Percentiles rank a stretch among this genome's conserved stretches.
These are phyloP conservation scores for Cantharis lateralis DNA, from an alignment of 2,888 invertebrate species.

Conservation along the genomic window DNA sequence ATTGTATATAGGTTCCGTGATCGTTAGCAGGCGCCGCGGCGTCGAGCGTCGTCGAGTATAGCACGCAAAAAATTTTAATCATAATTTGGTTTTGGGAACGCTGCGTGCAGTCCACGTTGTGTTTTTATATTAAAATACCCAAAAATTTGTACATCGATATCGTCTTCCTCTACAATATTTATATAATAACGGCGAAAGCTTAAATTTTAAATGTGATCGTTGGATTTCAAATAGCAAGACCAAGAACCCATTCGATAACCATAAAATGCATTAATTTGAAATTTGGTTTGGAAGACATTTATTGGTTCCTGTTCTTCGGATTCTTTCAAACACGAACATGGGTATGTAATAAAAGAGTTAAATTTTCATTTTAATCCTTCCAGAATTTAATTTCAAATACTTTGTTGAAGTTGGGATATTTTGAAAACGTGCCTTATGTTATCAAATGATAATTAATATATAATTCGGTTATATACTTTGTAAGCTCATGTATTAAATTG, in stretches of 20 bases:
- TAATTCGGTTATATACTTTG: not conserved
- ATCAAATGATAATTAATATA: not conserved
- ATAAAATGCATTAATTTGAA: not conserved
- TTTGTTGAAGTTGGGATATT: not conserved
- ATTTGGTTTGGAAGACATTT: not conserved
- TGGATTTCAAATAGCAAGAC: not conserved
- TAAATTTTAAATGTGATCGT: not conserved
- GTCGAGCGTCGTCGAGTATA: constrained; percentile 39
- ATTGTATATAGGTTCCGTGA: constrained; percentile 24
- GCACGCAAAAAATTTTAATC: not conserved
- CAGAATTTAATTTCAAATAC: not conserved
- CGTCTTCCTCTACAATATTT: not conserved
- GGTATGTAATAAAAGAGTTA: not conserved
- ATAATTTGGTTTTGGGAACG: not conserved
- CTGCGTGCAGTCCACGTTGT: not conserved
- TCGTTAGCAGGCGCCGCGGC: constrained; percentile 38
- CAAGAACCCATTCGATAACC: not conserved
- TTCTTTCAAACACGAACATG: not conserved
- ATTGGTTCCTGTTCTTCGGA: not conserved
- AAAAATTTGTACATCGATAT: not conserved
- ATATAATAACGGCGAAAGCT: not conserved
- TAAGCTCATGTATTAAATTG: not conserved
- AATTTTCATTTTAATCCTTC: not conserved
- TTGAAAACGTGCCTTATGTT: not conserved
- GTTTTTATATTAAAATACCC: not conserved